These are phyloP conservation scores for Syngnathus floridae DNA, from an alignment of 2,113 vertebrate genomes.

Conservation along the genomic window DNA sequence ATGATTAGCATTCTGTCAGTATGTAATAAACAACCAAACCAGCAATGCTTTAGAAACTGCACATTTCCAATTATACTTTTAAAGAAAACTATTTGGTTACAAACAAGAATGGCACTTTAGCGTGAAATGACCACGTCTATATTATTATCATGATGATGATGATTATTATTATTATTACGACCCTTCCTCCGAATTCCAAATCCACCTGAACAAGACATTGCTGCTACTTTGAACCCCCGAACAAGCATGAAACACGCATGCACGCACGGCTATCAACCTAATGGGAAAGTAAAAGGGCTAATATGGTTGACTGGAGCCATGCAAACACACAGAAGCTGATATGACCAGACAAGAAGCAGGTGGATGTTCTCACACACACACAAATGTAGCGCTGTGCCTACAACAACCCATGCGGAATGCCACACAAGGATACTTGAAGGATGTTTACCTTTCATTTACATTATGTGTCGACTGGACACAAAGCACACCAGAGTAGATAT, in stretches of 20 bases:
- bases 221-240: constrained; percentile 27
- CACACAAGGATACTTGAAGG: constrained; percentile 16
- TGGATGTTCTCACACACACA: constrained; percentile 32
- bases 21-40: neutral
- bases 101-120: no score
- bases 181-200: constrained; percentile 12
- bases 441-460: constrained; percentile 22
- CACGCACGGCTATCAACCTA: constrained; percentile 50
- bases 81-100: neutral
- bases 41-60: neutral
- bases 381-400: constrained; percentile 23
- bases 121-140: neutral
- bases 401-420: constrained; percentile 14
- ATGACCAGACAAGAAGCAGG: constrained; percentile 45
- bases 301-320: constrained; percentile 50
- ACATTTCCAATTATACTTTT: neutral
- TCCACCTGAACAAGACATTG: neutral
- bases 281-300: constrained; percentile 57
- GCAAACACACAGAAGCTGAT: constrained; percentile 50
- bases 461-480: neutral
- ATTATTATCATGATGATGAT: constrained; percentile 3
- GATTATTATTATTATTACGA: constrained; percentile 15
- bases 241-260: constrained; percentile 25
- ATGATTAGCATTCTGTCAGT: neutral
- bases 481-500: neutral